A percentile compares a stretch with the other conserved stretches of the same genome.
Evolutionary conservation across 2,797 vertebrate genomes (phyloP).

Genomic region (Eremophila alpestris): DNA sequence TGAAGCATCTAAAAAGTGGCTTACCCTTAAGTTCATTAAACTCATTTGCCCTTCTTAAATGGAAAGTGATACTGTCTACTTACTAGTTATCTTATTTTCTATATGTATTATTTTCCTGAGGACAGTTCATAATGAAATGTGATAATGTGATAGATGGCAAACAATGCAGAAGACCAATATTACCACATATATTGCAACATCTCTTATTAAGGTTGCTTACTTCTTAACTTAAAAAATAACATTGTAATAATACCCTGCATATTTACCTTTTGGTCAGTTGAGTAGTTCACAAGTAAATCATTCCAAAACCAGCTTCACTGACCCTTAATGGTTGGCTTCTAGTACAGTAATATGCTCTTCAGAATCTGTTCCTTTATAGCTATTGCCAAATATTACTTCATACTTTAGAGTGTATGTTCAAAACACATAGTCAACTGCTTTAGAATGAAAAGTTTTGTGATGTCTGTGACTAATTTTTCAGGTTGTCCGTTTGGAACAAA

Average conservation of each 20-base stretch:
- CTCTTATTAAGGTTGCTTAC: neutral
- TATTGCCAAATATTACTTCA: conserved; percentile 16
- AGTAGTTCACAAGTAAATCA: neutral
- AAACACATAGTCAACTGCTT: neutral
- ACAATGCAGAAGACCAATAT: neutral
- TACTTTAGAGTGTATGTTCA: neutral
- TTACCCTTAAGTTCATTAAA: neutral
- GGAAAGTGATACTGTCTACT: neutral
- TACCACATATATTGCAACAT: neutral
- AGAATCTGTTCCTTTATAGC: neutral
- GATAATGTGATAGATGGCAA: neutral
- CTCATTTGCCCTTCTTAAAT: neutral
- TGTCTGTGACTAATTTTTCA: neutral
- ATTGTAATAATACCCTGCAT: neutral
- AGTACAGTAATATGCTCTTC: neutral
- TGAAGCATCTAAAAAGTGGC: neutral
- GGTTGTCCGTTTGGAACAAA: neutral
- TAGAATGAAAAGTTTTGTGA: neutral
- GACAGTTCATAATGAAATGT: neutral
- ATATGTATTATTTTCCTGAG: neutral
- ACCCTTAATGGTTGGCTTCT: neutral
- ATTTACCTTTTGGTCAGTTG: conserved; percentile 6
- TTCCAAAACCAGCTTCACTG: neutral
- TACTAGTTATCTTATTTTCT: neutral
- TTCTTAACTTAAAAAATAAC: neutral